Evolutionary conservation across 2,113 vertebrate species (phyloP).

Genomic region (Phylloscopus trochiloides): DNA sequence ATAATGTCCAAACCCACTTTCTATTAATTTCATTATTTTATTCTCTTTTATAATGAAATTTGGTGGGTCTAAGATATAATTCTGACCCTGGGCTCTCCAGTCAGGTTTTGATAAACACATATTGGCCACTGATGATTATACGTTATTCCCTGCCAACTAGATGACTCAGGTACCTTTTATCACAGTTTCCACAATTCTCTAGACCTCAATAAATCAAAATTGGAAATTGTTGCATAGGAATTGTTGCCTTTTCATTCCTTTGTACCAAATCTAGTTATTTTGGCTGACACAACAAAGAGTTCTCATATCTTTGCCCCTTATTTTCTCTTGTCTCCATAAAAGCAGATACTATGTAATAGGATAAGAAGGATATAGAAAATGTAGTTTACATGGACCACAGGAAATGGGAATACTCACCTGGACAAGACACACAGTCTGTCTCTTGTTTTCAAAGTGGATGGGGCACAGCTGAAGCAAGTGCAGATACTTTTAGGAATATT

Average conservation of each 20-base stretch:
- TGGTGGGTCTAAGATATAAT: background rate
- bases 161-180: background rate
- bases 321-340: background rate
- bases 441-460: background rate
- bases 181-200: background rate
- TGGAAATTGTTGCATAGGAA: background rate
- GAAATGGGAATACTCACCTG: background rate
- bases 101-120: slow-evolving; percentile 28
- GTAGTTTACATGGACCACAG: background rate
- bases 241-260: background rate
- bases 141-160: background rate
- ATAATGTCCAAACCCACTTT: slow-evolving; percentile 5
- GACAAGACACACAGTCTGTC: background rate
- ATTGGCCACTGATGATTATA: background rate
- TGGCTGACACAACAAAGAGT: background rate
- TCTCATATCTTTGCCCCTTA: background rate
- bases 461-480: background rate
- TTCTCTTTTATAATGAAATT: slow-evolving; percentile 33
- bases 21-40: background rate
- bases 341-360: background rate
- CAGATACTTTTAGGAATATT: background rate
- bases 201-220: background rate
- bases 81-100: background rate
- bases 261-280: background rate
- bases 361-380: background rate